phyloP scores from a whole-genome alignment of 1,140 invertebrate genomes.

The Temnothorax curvispinosus region DNA sequence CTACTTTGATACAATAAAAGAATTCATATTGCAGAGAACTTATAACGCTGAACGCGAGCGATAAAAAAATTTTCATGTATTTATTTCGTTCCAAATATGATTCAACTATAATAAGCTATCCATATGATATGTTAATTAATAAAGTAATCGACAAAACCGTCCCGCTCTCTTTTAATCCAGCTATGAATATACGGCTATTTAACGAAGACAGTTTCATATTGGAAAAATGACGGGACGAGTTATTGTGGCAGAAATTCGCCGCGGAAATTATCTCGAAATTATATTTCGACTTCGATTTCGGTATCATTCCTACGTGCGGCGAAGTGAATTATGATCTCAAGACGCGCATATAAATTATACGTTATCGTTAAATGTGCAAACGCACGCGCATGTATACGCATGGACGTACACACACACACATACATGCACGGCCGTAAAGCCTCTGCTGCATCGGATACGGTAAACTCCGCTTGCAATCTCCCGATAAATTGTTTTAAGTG shows the following conservation, averaged over 20 bases:
- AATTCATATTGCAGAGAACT: not conserved
- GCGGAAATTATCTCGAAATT: not conserved
- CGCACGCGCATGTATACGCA: not conserved
- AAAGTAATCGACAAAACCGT: not conserved
- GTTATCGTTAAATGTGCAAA: slow-evolving; percentile 42
- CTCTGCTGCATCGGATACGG: slow-evolving; percentile 41
- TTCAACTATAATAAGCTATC: not conserved
- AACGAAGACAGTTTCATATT: not conserved
- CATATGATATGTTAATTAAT: not conserved
- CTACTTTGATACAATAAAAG: not conserved
- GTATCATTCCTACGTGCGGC: not conserved
- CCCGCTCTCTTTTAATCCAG: not conserved
- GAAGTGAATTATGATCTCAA: slow-evolving; percentile 44
- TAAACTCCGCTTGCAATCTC: slow-evolving; percentile 42
- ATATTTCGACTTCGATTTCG: slow-evolving; percentile 17
- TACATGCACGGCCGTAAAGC: not conserved
- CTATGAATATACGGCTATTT: not conserved
- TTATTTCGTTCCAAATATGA: no score
- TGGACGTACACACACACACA: not conserved
- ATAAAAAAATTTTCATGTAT: slow-evolving; percentile 10
- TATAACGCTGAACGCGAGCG: not conserved
- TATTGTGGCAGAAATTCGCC: not conserved
- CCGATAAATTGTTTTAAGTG: slow-evolving; percentile 61
- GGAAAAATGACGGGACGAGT: not conserved
- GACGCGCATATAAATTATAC: slow-evolving; percentile 20